phyloP scores from a whole-genome alignment of 2,888 invertebrate species.

The Sarcophaga rosellei region DNA sequence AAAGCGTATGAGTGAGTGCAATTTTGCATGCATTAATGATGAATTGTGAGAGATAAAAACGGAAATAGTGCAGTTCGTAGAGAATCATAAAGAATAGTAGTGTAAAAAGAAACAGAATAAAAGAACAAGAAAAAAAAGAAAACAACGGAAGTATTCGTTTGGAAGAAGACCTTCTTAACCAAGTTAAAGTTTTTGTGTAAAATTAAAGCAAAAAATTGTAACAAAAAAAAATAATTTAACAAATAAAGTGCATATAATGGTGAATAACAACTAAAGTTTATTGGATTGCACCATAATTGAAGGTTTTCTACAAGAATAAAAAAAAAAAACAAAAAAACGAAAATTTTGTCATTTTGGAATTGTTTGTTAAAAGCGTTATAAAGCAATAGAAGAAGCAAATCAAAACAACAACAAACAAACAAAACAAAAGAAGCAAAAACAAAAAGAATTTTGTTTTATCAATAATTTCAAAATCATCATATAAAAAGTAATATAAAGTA shows the following conservation, averaged over 20 bases:
- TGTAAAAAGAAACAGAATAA: constrained; percentile 39
- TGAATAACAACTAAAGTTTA: background rate
- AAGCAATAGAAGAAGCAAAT: constrained; percentile 4
- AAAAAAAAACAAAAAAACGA: background rate
- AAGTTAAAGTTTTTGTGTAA: background rate
- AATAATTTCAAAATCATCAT: constrained; percentile 46
- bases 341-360: background rate
- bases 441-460: constrained; percentile 45
- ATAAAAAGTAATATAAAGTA: constrained; percentile 43
- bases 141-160: constrained; percentile 35
- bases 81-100: constrained; percentile 16
- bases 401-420: constrained; percentile 8
- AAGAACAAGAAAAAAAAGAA: constrained; percentile 21
- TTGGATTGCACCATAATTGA: constrained; percentile 15
- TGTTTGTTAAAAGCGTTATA: background rate
- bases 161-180: background rate
- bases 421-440: background rate
- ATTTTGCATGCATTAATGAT: background rate
- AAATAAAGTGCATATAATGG: background rate
- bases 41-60: constrained; percentile 58
- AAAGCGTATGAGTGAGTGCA: background rate
- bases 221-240: background rate
- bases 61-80: constrained; percentile 62
- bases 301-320: constrained; percentile 21
- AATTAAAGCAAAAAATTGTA: constrained; percentile 38